Evolutionary conservation across 2,888 invertebrate species (phyloP).

Genomic region (Cephus spinipes): DNA sequence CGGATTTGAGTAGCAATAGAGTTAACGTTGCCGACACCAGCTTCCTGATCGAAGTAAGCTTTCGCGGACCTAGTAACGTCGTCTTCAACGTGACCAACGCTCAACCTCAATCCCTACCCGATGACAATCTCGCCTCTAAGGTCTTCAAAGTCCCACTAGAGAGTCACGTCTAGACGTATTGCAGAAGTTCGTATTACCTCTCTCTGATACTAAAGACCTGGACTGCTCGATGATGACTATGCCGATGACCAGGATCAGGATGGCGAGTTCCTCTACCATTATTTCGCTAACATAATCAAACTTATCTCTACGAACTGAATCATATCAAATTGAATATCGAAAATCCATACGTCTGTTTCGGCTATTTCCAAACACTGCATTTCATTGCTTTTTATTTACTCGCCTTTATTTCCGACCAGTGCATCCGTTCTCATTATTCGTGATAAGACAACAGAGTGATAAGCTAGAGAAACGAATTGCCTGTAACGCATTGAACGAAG

Average conservation of each 20-base stretch:
- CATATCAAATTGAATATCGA: conserved; percentile 40
- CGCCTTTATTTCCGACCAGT: neutral
- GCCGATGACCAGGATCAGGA: neutral
- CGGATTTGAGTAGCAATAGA: conserved; percentile 69
- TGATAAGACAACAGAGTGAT: neutral
- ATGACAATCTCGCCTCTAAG: conserved; percentile 65
- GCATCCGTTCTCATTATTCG: neutral
- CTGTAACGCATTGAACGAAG: neutral
- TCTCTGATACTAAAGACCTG: neutral
- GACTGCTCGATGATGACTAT: neutral
- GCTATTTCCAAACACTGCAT: neutral
- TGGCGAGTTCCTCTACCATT: neutral
- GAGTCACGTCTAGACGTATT: conserved; percentile 69
- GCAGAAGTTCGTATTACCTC: neutral
- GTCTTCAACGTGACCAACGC: conserved; percentile 69
- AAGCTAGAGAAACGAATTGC: neutral
- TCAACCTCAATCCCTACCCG: conserved; percentile 69
- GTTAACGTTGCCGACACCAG: conserved; percentile 59
- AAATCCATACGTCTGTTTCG: neutral
- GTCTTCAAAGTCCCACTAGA: conserved; percentile 72
- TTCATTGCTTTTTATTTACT: neutral
- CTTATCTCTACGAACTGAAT: conserved; percentile 26
- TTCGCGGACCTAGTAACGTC: conserved; percentile 69
- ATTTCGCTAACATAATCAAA: conserved; percentile 3
- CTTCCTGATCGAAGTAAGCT: conserved; percentile 69